Evolutionary conservation across 2,888 invertebrate species (phyloP).

Genomic region (Ditula angustiorana): DNA sequence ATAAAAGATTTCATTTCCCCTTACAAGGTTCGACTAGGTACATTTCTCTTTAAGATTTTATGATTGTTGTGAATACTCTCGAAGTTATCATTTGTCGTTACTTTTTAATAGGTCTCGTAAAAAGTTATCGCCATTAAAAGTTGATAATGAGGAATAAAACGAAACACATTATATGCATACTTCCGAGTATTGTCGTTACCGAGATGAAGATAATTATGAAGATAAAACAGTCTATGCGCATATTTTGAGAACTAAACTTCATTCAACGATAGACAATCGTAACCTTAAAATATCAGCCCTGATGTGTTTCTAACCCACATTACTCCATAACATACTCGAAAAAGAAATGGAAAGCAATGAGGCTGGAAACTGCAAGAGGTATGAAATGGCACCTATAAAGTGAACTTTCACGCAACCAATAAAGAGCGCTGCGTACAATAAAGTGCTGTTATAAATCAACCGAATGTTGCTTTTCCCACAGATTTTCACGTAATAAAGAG

Average conservation of each 20-base stretch:
- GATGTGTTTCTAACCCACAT: too few relatives aligned
- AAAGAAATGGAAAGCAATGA: slow-evolving; percentile 9
- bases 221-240: neutral
- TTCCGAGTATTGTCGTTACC: neutral
- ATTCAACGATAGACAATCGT: neutral
- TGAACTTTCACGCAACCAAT: slow-evolving; percentile 43
- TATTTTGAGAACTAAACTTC: neutral
- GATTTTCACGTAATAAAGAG: slow-evolving; percentile 68
- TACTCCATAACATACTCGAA: neutral
- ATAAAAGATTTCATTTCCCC: slow-evolving; percentile 1
- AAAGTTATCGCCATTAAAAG: slow-evolving; percentile 23
- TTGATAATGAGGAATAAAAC: slow-evolving; percentile 3
- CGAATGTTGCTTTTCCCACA: slow-evolving; percentile 55
- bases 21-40: neutral
- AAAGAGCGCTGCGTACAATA: slow-evolving; percentile 55
- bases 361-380: slow-evolving; percentile 21
- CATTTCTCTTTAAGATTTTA: neutral
- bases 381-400: slow-evolving; percentile 18
- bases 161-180: neutral
- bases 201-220: neutral
- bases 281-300: neutral
- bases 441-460: slow-evolving; percentile 64
- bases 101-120: slow-evolving; percentile 23
- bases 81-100: slow-evolving; percentile 13
- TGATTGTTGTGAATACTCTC: slow-evolving; percentile 9